phyloP scores from a whole-genome alignment of 2,797 vertebrate species.

The Gambusia yucatana region DNA sequence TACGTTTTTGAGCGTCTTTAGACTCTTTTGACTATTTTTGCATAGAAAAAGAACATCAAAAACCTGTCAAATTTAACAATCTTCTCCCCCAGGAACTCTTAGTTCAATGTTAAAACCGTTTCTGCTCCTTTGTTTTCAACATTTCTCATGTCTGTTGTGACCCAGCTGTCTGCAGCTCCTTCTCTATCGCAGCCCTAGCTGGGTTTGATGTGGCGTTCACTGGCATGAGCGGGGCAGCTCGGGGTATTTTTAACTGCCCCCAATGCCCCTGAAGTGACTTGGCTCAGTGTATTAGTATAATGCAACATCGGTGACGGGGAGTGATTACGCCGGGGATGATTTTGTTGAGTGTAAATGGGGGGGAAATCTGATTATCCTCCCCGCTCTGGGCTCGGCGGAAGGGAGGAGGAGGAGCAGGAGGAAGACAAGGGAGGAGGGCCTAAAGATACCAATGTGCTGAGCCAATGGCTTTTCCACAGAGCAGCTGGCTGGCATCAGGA shows the following conservation, averaged over 20 bases:
- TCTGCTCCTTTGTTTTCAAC: neutral
- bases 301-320: constrained; percentile 62
- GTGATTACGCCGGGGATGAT: constrained; percentile 78
- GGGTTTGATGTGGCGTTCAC: constrained; percentile 11
- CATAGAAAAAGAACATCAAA: neutral
- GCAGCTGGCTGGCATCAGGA: constrained; percentile 74
- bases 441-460: constrained; percentile 76
- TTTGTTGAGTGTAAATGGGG: constrained; percentile 79
- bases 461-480: constrained; percentile 77
- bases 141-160: neutral
- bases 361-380: constrained; percentile 83
- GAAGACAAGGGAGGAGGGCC: constrained; percentile 37
- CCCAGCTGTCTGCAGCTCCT: constrained; percentile 9
- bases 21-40: neutral
- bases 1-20: neutral
- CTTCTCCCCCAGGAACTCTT: neutral
- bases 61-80: neutral
- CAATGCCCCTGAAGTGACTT: constrained; percentile 54
- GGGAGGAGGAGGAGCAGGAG: constrained; percentile 53
- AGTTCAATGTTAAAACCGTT: neutral
- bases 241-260: constrained; percentile 62
- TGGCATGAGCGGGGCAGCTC: constrained; percentile 11
- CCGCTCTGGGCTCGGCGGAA: constrained; percentile 42
- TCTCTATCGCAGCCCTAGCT: constrained; percentile 24
- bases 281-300: constrained; percentile 63